Percentiles rank a stretch among this genome's conserved stretches.
These are phyloP conservation scores for Isurus oxyrinchus DNA, from an alignment of 2,113 vertebrate genomes.

Conservation along the genomic window DNA sequence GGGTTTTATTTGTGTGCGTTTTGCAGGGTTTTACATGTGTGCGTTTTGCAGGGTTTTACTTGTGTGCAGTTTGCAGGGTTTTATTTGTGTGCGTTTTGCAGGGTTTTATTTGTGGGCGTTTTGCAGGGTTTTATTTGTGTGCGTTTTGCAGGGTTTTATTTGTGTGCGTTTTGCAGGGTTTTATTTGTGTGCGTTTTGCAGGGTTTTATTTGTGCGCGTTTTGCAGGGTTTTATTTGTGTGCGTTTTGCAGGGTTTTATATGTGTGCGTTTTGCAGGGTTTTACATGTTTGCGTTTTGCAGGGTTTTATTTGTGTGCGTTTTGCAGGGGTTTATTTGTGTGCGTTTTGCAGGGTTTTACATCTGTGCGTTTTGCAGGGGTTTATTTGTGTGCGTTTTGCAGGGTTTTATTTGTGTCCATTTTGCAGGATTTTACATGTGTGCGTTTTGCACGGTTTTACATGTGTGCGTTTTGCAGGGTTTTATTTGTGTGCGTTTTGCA, in stretches of 20 bases:
- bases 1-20: neutral
- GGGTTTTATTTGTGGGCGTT: neutral
- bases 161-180: neutral
- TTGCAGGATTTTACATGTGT: no score
- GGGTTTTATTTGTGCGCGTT: neutral
- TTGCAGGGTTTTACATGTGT: neutral
- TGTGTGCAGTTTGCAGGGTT: neutral
- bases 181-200: neutral
- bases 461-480: neutral
- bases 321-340: neutral
- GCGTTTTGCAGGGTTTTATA: neutral
- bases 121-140: neutral
- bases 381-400: neutral
- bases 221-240: no score
- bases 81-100: neutral
- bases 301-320: neutral
- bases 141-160: neutral
- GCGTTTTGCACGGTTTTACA: neutral
- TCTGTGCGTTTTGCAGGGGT: neutral
- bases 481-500: neutral
- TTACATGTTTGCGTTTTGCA: neutral
- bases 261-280: neutral
- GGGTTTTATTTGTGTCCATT: no score
- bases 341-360: neutral
- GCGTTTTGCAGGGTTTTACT: neutral